A percentile compares a stretch with the other conserved stretches of the same genome.
Conservation (phyloP, 1,140 invertebrate genomes). For the Trissolcus basalis region DNA sequence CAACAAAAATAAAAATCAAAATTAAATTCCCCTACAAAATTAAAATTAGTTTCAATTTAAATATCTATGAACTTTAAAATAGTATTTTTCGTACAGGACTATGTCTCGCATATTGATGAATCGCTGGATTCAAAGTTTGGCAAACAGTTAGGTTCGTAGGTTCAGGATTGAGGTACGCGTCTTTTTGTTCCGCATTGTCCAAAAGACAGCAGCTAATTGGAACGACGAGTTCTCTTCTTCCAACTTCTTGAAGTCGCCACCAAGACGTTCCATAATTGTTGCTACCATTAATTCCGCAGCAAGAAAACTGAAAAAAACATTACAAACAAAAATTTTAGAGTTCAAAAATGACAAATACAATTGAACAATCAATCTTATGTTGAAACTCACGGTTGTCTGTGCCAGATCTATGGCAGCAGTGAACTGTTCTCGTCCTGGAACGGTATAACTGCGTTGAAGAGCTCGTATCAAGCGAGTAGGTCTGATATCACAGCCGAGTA, state of each 20-base stretch:
- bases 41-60: neutral
- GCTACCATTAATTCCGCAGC: constrained; percentile 87
- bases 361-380: constrained; percentile 5
- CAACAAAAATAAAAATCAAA: constrained; percentile 10
- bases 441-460: constrained; percentile 85
- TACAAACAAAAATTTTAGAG: constrained; percentile 15
- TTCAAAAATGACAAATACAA: neutral
- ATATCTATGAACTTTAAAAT: neutral
- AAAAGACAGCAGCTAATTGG: constrained; percentile 87
- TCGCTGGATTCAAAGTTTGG: constrained; percentile 80
- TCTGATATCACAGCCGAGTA: constrained; percentile 83
- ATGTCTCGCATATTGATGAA: constrained; percentile 80
- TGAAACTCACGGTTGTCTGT: constrained; percentile 79
- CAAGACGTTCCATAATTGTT: constrained; percentile 88
- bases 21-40: neutral
- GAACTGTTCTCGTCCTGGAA: constrained; percentile 83
- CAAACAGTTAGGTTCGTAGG: constrained; percentile 84
- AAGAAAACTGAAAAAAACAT: constrained; percentile 80
- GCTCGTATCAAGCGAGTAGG: constrained; percentile 81
- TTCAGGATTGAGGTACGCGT: constrained; percentile 85
- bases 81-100: constrained; percentile 73
- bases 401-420: constrained; percentile 88
- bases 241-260: constrained; percentile 86
- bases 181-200: constrained; percentile 78
- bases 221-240: constrained; percentile 82